A percentile compares a stretch with the other conserved stretches of the same genome.
Evolutionary conservation across 2,797 vertebrate species (phyloP).

Genomic region (Lepidocolaptes lacrymiger): DNA sequence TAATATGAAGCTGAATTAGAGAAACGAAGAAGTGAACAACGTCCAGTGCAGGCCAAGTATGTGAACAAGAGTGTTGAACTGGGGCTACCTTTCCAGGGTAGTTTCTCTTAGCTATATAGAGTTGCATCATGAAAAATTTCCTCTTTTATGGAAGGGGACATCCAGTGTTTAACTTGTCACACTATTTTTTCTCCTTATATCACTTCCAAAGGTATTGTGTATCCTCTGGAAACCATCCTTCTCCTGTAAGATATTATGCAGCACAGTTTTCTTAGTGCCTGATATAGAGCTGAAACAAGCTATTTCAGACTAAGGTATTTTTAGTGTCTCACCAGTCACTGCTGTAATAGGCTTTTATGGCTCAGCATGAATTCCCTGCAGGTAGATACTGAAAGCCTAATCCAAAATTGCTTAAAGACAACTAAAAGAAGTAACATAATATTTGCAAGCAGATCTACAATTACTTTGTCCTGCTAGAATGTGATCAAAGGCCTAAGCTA

Average conservation of each 20-base stretch:
- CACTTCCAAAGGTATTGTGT: constrained; percentile 4
- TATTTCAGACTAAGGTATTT: constrained; percentile 57
- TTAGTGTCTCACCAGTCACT: constrained; percentile 36
- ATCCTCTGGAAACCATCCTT: constrained; percentile 26
- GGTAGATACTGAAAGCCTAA: constrained; percentile 50
- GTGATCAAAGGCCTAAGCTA: not conserved
- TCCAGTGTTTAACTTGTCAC: not conserved
- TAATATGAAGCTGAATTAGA: not conserved
- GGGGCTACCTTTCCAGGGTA: not conserved
- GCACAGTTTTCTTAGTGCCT: not conserved
- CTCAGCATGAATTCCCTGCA: constrained; percentile 47
- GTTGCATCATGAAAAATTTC: not conserved
- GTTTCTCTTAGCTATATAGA: not conserved
- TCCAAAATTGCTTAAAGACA: constrained; percentile 39
- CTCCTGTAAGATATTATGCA: not conserved
- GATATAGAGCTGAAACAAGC: constrained; percentile 45
- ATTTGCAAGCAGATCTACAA: constrained; percentile 17
- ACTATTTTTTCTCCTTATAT: not conserved
- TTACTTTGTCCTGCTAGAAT: constrained; percentile 41
- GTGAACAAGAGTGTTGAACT: not conserved
- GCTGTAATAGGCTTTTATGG: constrained; percentile 52
- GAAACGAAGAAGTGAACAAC: not conserved
- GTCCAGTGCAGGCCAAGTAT: not conserved
- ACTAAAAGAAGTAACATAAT: constrained; percentile 25
- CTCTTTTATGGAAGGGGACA: constrained; percentile 4